These are phyloP conservation scores for Drosophila anomalipes DNA, from an alignment of 2,888 invertebrate species.

Conservation along the genomic window DNA sequence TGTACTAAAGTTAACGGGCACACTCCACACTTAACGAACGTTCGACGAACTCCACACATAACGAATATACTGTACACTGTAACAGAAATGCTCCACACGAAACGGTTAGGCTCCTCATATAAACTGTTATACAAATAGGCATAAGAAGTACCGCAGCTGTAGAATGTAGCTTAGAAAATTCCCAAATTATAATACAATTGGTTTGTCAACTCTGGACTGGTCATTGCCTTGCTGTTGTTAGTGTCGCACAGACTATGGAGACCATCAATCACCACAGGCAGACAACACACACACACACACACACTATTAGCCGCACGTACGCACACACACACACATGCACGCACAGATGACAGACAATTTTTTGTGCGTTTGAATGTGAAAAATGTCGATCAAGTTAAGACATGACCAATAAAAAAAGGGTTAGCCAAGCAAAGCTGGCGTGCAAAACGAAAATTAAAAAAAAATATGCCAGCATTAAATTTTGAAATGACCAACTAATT, in stretches of 20 bases:
- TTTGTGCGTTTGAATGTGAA: conserved; percentile 28
- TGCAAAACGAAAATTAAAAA: conserved; percentile 11
- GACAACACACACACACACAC: conserved; percentile 3
- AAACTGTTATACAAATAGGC: conserved; percentile 39
- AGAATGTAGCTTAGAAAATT: conserved; percentile 18
- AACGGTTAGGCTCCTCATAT: not conserved
- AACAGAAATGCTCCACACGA: not conserved
- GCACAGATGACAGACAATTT: conserved; percentile 52
- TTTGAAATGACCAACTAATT: conserved; percentile 55
- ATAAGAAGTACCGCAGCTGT: conserved; percentile 17
- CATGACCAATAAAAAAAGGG: conserved; percentile 57
- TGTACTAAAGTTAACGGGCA: conserved; percentile 21
- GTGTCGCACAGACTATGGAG: not conserved
- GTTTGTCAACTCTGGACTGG: conserved; percentile 44
- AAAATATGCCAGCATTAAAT: conserved; percentile 13
- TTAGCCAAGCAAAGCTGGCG: conserved; percentile 11
- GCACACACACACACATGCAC: conserved; percentile 2
- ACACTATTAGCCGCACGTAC: not conserved
- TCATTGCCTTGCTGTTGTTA: not conserved
- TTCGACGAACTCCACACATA: not conserved
- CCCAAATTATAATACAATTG: conserved; percentile 49
- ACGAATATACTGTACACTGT: not conserved
- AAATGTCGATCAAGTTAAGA: conserved; percentile 65
- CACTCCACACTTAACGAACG: not conserved
- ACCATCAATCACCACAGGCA: conserved; percentile 46